phyloP scores from a whole-genome alignment of 2,888 invertebrate genomes.

The Drosophila borealis region DNA sequence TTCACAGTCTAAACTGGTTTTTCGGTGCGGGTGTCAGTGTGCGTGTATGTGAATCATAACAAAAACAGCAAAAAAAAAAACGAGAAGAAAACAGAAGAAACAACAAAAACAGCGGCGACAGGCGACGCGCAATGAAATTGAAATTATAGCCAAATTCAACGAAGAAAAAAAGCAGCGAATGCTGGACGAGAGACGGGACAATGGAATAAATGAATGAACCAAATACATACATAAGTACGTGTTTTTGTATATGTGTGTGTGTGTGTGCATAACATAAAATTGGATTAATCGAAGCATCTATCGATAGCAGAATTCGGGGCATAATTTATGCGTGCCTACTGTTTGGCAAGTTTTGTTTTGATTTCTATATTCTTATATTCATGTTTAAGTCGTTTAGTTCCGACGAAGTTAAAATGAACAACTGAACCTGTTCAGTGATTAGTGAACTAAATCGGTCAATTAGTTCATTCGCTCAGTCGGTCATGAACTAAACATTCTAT shows the following conservation, averaged over 20 bases:
- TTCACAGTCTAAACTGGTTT: conserved; percentile 65
- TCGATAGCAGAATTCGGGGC: neutral
- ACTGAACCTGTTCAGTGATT: too few relatives aligned
- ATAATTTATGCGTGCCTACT: neutral
- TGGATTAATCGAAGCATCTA: conserved; percentile 17
- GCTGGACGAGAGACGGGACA: conserved; percentile 29
- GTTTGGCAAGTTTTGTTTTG: neutral
- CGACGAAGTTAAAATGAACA: too few relatives aligned
- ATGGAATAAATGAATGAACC: conserved; percentile 45
- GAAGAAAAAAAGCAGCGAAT: conserved; percentile 17
- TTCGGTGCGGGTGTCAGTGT: conserved; percentile 70
- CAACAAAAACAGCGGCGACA: conserved; percentile 27
- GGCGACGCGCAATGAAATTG: conserved; percentile 66
- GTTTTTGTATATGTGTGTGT: neutral
- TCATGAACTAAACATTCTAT: too few relatives aligned
- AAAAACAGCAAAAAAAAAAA: conserved; percentile 47
- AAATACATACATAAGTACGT: conserved; percentile 20
- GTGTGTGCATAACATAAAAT: conserved; percentile 3
- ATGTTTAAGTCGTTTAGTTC: too few relatives aligned
- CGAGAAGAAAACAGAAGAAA: conserved; percentile 19
- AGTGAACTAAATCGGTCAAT: too few relatives aligned
- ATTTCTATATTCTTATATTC: neutral
- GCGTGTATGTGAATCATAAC: conserved; percentile 69
- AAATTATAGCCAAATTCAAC: conserved; percentile 67
- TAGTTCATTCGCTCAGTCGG: too few relatives aligned